These are phyloP conservation scores for Bombyx mandarina DNA, from an alignment of 1,140 invertebrate genomes.

Conservation along the genomic window DNA sequence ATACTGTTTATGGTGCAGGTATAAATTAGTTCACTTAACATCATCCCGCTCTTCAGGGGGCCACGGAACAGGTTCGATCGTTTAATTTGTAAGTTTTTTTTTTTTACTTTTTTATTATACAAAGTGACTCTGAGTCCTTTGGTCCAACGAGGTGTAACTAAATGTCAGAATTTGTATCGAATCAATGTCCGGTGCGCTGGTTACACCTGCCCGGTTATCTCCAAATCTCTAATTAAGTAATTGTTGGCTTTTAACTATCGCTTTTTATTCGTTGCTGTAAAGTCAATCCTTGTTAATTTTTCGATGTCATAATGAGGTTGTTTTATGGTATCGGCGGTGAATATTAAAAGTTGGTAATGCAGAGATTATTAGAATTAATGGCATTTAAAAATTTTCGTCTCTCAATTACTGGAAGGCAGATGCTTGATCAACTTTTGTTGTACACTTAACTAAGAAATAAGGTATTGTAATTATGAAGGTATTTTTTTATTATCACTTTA, in stretches of 20 bases:
- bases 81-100: slow-evolving; percentile 62
- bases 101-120: slow-evolving; percentile 35
- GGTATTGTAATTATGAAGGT: too few relatives aligned
- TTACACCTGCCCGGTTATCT: slow-evolving; percentile 52
- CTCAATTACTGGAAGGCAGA: too few relatives aligned
- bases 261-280: slow-evolving; percentile 14
- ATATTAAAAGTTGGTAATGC: slow-evolving; percentile 1
- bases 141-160: slow-evolving; percentile 68
- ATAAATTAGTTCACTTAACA: slow-evolving; percentile 66
- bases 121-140: slow-evolving; percentile 61
- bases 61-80: slow-evolving; percentile 58
- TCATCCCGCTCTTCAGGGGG: slow-evolving; percentile 61
- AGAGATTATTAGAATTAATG: too few relatives aligned
- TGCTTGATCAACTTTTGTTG: too few relatives aligned
- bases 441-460: too few relatives aligned
- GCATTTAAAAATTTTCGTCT: too few relatives aligned
- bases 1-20: slow-evolving; percentile 59
- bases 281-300: slow-evolving; percentile 11
- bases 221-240: slow-evolving; percentile 55
- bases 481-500: too few relatives aligned
- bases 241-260: slow-evolving; percentile 34
- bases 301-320: not conserved
- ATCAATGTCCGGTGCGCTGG: slow-evolving; percentile 58
- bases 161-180: slow-evolving; percentile 65
- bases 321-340: slow-evolving; percentile 3